phyloP scores from a whole-genome alignment of 2,888 invertebrate genomes.

The Chironomus tentans region DNA sequence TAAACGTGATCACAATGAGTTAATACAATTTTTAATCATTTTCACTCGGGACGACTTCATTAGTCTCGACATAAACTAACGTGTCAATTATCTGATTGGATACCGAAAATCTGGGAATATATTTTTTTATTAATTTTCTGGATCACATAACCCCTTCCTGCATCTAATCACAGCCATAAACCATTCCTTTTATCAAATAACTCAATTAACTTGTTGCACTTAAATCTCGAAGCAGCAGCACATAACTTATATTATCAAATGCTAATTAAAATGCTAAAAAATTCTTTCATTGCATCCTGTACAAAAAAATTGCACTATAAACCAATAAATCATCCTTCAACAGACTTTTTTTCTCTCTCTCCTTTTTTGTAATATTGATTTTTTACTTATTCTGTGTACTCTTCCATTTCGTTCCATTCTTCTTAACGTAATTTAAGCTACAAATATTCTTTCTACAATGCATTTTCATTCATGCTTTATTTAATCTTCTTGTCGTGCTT shows the following conservation, averaged over 20 bases:
- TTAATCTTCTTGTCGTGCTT: conserved; percentile 10
- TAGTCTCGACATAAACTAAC: neutral
- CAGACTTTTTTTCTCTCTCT: neutral
- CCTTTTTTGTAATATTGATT: neutral
- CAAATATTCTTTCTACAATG: neutral
- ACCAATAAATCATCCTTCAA: conserved; percentile 21
- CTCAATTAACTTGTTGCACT: neutral
- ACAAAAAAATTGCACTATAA: conserved; percentile 2
- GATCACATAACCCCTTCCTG: too few relatives aligned
- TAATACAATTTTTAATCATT: neutral
- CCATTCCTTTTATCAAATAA: neutral
- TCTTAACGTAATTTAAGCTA: neutral
- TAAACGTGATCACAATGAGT: neutral
- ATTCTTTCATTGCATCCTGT: neutral
- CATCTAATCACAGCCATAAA: too few relatives aligned
- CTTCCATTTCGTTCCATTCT: neutral
- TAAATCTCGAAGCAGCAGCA: neutral
- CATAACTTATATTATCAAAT: neutral
- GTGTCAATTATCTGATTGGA: neutral
- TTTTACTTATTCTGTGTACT: neutral
- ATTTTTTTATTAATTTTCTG: too few relatives aligned
- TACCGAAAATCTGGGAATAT: too few relatives aligned
- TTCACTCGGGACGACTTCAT: neutral
- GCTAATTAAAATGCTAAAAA: neutral
- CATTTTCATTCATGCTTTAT: conserved; percentile 23